phyloP scores from a whole-genome alignment of 37 sponge, comb jelly and placozoan species.

The Trichoplax adhaerens region DNA sequence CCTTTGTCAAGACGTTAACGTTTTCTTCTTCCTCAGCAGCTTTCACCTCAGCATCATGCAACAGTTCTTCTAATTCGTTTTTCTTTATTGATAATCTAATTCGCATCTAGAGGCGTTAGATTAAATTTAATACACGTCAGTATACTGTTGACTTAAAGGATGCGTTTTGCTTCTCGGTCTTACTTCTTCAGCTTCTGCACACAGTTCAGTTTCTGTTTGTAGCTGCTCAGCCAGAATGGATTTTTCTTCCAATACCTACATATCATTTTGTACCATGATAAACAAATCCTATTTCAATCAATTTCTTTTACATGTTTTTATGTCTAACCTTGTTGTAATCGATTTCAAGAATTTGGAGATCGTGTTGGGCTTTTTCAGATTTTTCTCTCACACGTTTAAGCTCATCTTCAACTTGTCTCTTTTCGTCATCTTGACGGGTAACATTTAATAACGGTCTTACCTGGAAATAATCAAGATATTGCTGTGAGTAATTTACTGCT shows the following conservation, averaged over 20 bases:
- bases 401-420: constrained; percentile 75
- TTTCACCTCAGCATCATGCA: constrained; percentile 53
- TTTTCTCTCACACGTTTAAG: constrained; percentile 13
- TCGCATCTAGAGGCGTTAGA: constrained; percentile 28
- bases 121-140: too few species aligned
- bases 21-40: constrained; percentile 77
- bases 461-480: constrained; percentile 3
- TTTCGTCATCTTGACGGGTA: constrained; percentile 86
- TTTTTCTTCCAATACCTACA: constrained; percentile 12
- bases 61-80: constrained; percentile 62
- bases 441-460: constrained; percentile 69
- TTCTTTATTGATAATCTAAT: constrained; percentile 66
- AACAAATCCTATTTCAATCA: constrained; percentile 10
- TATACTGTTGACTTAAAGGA: not conserved
- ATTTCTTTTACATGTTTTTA: constrained; percentile 34
- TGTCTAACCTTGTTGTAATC: constrained; percentile 25
- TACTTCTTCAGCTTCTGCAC: constrained; percentile 84
- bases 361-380: constrained; percentile 9
- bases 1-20: constrained; percentile 32
- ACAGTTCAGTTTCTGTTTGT: constrained; percentile 68
- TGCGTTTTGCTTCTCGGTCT: not conserved
- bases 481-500: not conserved
- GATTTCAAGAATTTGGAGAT: constrained; percentile 31
- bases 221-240: constrained; percentile 62
- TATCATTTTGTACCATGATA: not conserved